Conservation (phyloP, 2,888 invertebrate genomes). For the Leptogaster cylindrica region DNA sequence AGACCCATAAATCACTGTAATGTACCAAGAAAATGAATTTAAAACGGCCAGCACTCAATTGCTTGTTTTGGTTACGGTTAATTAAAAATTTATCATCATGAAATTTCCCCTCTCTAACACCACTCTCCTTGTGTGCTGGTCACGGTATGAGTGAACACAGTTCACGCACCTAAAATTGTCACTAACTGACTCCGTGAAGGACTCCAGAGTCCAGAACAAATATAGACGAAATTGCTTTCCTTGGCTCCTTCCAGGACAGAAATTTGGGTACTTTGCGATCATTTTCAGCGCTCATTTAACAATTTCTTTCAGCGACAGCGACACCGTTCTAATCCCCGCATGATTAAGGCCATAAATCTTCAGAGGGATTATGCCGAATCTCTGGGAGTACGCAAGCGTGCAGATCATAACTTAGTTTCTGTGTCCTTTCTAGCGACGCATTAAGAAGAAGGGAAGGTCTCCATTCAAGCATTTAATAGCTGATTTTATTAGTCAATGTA, state of each 20-base stretch:
- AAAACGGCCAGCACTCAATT: constrained; percentile 39
- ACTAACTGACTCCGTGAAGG: background rate
- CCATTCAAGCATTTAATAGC: background rate
- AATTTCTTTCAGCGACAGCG: constrained; percentile 48
- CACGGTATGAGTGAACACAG: too few relatives aligned
- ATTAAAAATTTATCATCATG: constrained; percentile 39
- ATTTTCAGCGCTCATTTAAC: constrained; percentile 48
- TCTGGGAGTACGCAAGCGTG: constrained; percentile 16
- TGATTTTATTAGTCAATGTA: background rate
- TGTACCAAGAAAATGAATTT: constrained; percentile 35
- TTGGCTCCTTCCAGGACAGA: background rate
- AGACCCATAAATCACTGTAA: constrained; percentile 33
- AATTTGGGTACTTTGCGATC: constrained; percentile 35
- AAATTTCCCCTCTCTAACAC: constrained; percentile 15
- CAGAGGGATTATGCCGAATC: too few relatives aligned
- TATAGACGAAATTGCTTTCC: constrained; percentile 22
- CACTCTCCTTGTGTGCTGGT: too few relatives aligned
- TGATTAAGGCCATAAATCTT: constrained; percentile 45
- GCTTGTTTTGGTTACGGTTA: constrained; percentile 39
- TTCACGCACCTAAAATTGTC: constrained; percentile 4
- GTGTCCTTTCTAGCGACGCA: background rate
- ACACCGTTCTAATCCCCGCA: constrained; percentile 42
- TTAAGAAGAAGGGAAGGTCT: background rate
- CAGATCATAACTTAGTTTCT: constrained; percentile 9
- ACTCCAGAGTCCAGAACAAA: constrained; percentile 19